These are phyloP conservation scores for Cebuella pygmaea DNA, from an alignment of 2,797 vertebrate species.

Conservation along the genomic window DNA sequence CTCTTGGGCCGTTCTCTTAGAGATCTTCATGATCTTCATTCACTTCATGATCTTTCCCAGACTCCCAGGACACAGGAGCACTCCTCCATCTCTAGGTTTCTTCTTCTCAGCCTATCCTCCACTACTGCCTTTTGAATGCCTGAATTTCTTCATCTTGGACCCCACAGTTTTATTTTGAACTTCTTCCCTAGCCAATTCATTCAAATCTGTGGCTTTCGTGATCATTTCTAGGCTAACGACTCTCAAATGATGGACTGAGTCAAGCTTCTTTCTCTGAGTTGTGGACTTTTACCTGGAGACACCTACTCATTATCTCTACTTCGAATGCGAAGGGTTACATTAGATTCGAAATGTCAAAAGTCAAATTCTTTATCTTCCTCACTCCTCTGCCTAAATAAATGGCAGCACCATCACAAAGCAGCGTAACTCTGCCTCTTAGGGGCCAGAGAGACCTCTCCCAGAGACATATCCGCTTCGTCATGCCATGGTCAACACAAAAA, in stretches of 20 bases:
- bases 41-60: neutral
- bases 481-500: fast-evolving
- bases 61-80: neutral
- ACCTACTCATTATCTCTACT: neutral
- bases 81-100: neutral
- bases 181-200: neutral
- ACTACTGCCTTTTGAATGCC: too few relatives aligned
- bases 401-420: neutral
- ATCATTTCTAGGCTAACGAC: neutral
- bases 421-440: fast-evolving
- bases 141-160: neutral
- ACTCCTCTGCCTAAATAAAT: neutral
- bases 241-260: neutral
- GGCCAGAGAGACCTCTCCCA: fast-evolving
- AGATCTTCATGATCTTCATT: fast-evolving
- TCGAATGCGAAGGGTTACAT: neutral
- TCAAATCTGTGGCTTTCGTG: neutral
- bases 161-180: neutral
- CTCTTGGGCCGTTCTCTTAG: too few relatives aligned
- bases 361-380: neutral
- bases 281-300: neutral
- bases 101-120: neutral
- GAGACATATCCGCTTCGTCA: fast-evolving
- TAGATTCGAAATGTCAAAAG: neutral
- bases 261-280: neutral